Evolutionary conservation across 2,113 vertebrate genomes (phyloP), one percentile per base, ranked within the genome.

Genomic region (Pygoscelis adeliae): DNA sequence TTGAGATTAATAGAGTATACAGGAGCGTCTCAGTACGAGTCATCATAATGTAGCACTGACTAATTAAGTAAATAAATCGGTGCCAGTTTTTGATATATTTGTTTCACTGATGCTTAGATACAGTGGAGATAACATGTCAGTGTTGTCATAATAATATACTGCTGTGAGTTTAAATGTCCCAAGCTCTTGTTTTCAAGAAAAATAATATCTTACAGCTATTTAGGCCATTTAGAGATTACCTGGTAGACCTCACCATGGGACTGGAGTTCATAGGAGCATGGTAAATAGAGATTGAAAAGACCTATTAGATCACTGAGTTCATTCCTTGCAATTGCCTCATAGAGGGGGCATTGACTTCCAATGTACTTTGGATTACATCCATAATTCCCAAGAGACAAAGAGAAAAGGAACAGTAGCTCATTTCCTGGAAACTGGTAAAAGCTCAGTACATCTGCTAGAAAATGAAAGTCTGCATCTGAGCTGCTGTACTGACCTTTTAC

Each of bases 51-150:
- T 49, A 82, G 50, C 42, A 62, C 50, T 86, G 83, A 94, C 46
- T 91, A 90, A 82, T 50, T 59, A 76, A 58, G 56, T 83, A 93
- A 95, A 91, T 83, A 91, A 76, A 67, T 93, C 47, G 63, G 62
- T 63, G 56, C 47, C 52, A 69, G 38, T 34, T 79, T 83, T 80
- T 89, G 62, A 77, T 72, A 52, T 92, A 46, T 82, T 82, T 86
- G 71, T 93, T 90, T 93, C 59, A 69, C 36, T 69, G 82, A 83
- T 46, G 47, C 82, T 87, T 82, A 78, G 77, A 77, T 87, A 92
- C 86, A 76, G 62, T 50, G 47, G 19, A 55, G 30, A 76, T 67
- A 89, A 66, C 9, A 32, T 18, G 32, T 19, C 15, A 21, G 32
- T 59, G 73, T 79, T 80, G 58, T 86, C 56, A 32, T 87, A 93